Percentiles rank a stretch among this genome's conserved stretches.
phyloP scores from a whole-genome alignment of 2,113 vertebrate genomes.

The Hypanus sabinus region DNA sequence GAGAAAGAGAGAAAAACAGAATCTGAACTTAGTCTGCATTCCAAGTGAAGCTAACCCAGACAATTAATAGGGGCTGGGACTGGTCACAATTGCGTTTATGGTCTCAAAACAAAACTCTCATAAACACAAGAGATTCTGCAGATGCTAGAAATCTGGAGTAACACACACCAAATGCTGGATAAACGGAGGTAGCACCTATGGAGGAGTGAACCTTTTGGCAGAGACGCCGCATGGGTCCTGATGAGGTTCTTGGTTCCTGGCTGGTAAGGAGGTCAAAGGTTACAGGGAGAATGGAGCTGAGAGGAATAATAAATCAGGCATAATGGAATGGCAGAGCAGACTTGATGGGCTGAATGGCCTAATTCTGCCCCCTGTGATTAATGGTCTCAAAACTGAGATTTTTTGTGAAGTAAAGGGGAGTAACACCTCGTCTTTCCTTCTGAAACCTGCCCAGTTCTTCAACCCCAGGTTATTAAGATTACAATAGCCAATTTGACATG shows the following conservation, averaged over 20 bases:
- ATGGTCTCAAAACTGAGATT: conserved; percentile 67
- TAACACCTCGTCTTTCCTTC: not conserved
- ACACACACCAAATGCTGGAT: too few relatives aligned
- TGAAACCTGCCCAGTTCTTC: not conserved
- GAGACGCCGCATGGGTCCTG: too few relatives aligned
- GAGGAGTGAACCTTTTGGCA: too few relatives aligned
- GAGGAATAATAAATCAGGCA: too few relatives aligned
- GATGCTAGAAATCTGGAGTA: too few relatives aligned
- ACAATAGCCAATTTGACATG: not conserved
- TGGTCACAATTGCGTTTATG: conserved; percentile 77
- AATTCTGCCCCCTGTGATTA: too few relatives aligned
- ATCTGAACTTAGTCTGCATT: conserved; percentile 80
- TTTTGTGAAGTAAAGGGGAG: not conserved
- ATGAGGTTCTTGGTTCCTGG: too few relatives aligned
- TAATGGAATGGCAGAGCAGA: too few relatives aligned
- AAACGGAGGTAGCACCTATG: too few relatives aligned
- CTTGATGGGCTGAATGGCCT: too few relatives aligned
- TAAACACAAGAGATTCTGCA: conserved; percentile 47
- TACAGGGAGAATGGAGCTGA: too few relatives aligned
- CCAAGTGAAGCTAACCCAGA: conserved; percentile 77
- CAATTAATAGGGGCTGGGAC: conserved; percentile 80
- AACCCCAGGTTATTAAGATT: not conserved
- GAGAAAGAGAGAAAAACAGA: conserved; percentile 55
- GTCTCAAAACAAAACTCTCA: conserved; percentile 79
- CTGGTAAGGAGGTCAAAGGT: too few relatives aligned